Base-by-base conservation (phyloP, 2,797 vertebrate genomes). In the Acanthopagrus latus region DNA sequence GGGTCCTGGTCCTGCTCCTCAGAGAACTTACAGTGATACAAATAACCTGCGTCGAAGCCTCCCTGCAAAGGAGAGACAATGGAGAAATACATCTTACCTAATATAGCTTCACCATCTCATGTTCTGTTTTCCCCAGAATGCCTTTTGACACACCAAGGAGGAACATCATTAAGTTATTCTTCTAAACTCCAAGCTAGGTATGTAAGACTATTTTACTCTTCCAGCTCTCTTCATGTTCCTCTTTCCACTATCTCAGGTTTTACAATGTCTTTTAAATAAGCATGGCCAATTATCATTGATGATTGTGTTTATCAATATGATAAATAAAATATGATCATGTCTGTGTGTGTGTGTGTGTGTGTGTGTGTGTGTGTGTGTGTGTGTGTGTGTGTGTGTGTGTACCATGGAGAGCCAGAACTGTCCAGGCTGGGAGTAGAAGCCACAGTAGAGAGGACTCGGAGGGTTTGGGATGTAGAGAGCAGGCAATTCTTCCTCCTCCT, bases 361-460 rank as follows among this genome's bases (percentile, higher is more conserved):
- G 27, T 58, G 29, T 18, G 16, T 33, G 17, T 38, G 56, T 33
- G 27, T 33, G 16, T 29, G 38, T n/a, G 18, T 59, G 33, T 59
- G 17, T 41, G 20, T 59, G 33, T 38, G 33, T 59, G 57, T 59
- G 57, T 41, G 57, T 52, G 68, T 64, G 11, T 58, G 63, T 86
- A 99, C 98, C 97, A 99, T 84, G 20, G 97, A 97, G 46, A 99
- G 92, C 97, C 97, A 99, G 91, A 99, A 99, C 71, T 93, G 94
- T 56, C 95, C 96, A 17, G 97, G 95, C 50, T 78, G 69, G 51
- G 97, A 97, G 88, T 98, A 97, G 94, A 99, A 97, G 20, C 97
- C 97, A 80, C 97, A 98, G 67, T 94, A 94, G 51, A 99, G 92
- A 7, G 95, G 95, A 91, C 97, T 97, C 29, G 97, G 95, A 18